Conservation (phyloP, 1,140 invertebrate species). For the Aphidius ervi region DNA sequence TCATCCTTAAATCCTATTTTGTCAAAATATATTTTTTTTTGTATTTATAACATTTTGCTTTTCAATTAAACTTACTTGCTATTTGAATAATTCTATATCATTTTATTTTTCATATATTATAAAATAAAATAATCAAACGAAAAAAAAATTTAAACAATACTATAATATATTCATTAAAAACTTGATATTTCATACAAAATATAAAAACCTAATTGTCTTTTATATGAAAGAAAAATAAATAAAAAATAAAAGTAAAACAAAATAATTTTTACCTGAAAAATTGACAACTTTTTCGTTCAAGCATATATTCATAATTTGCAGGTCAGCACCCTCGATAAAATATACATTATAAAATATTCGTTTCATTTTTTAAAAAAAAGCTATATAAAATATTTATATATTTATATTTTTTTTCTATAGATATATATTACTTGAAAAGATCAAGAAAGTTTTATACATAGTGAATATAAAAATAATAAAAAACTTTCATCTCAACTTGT, state of each 20-base stretch:
- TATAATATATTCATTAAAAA: neutral
- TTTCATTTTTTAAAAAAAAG: neutral
- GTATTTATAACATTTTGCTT: too few species aligned
- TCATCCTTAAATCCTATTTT: too few species aligned
- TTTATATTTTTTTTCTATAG: neutral
- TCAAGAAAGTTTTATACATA: neutral
- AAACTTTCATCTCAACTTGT: constrained; percentile 5
- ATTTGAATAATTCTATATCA: too few species aligned
- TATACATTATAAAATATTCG: too few species aligned
- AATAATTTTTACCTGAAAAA: neutral
- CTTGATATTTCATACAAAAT: too few species aligned
- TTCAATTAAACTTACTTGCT: too few species aligned
- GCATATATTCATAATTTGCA: neutral
- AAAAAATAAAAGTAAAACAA: neutral
- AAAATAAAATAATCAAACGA: neutral
- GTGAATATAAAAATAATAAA: neutral
- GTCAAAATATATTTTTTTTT: too few species aligned
- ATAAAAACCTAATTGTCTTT: neutral
- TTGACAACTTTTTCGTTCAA: neutral
- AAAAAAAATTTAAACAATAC: neutral
- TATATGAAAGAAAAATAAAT: too few species aligned
- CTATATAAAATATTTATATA: constrained; percentile 4
- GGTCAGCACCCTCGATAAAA: too few species aligned
- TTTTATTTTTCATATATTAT: too few species aligned
- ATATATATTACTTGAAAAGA: neutral